Percentiles rank a stretch among this genome's conserved stretches.
phyloP scores from a whole-genome alignment of 2,113 vertebrate species.

The Axis porcinus region DNA sequence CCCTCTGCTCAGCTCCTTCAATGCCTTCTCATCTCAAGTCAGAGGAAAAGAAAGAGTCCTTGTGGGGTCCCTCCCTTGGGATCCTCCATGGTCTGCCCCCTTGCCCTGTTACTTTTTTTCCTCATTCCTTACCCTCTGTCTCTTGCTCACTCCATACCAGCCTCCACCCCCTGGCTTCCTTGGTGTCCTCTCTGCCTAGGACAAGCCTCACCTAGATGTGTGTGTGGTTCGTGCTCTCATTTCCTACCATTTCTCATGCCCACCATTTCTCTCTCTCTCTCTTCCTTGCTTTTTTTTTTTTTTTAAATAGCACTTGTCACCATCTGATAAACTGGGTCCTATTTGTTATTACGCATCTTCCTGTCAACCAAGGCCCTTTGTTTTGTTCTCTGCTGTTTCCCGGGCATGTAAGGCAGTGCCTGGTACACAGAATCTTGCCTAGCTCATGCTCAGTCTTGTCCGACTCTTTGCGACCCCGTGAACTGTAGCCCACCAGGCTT shows the following conservation, averaged over 20 bases:
- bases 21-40: not conserved
- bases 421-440: not conserved
- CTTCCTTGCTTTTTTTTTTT: not conserved
- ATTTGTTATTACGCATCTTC: not conserved
- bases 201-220: not conserved
- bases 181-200: not conserved
- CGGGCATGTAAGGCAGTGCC: not conserved
- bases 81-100: accelerated
- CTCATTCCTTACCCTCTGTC: not conserved
- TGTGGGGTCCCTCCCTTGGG: not conserved
- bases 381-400: not conserved
- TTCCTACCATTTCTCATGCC: no score
- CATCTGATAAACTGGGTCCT: not conserved
- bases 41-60: not conserved
- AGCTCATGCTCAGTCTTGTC: not conserved
- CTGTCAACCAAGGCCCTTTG: not conserved
- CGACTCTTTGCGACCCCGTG: not conserved
- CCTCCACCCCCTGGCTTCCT: not conserved
- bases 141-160: not conserved
- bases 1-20: not conserved
- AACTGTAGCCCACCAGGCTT: not conserved
- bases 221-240: not conserved
- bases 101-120: not conserved
- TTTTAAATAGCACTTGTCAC: not conserved
- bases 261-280: accelerated